Evolutionary conservation across 2,888 invertebrate species (phyloP).

Genomic region (Leucania comma): DNA sequence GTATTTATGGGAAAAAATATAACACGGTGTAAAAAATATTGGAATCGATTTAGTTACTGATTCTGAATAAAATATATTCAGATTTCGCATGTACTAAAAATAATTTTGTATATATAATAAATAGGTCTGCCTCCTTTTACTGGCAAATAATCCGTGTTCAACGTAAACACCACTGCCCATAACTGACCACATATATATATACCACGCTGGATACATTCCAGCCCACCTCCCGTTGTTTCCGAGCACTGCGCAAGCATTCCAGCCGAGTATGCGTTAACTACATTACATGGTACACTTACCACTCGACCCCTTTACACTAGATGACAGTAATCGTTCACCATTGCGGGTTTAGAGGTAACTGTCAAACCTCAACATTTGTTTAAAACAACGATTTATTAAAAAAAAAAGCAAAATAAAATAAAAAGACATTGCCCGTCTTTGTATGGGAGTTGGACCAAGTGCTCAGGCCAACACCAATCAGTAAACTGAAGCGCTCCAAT

Average conservation of each 20-base stretch:
- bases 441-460: too few species aligned
- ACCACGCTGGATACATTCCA: background rate
- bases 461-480: too few species aligned
- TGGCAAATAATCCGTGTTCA: background rate
- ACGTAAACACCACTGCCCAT: background rate
- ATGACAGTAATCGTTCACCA: background rate
- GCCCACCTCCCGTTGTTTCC: slow-evolving; percentile 28
- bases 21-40: too few species aligned
- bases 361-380: background rate
- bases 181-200: background rate
- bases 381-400: too few species aligned
- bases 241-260: slow-evolving; percentile 28
- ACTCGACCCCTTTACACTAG: slow-evolving; percentile 10
- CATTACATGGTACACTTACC: slow-evolving; percentile 23
- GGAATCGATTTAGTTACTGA: too few species aligned
- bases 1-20: too few species aligned
- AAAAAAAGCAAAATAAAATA: too few species aligned
- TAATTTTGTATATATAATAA: too few species aligned
- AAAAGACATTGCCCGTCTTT: too few species aligned
- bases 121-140: background rate
- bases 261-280: slow-evolving; percentile 26
- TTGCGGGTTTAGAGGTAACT: background rate
- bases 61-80: too few species aligned
- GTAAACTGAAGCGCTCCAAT: too few species aligned
- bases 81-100: too few species aligned